These are phyloP conservation scores for Acanthoscelides obtectus DNA, from an alignment of 2,888 invertebrate genomes.

Conservation along the genomic window DNA sequence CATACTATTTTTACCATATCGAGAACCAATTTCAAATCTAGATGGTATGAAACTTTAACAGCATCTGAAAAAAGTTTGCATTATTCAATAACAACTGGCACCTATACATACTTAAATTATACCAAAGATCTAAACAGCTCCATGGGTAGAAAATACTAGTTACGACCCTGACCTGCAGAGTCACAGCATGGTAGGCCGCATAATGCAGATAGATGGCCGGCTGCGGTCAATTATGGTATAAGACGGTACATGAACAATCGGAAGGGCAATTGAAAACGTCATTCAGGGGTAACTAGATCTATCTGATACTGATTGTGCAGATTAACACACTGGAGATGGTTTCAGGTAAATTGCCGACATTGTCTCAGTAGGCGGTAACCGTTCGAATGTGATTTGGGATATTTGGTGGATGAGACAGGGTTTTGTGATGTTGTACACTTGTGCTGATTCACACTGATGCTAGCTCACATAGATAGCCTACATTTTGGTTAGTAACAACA, in stretches of 20 bases:
- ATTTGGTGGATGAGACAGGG: neutral
- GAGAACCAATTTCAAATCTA: too few relatives aligned
- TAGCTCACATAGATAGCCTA: too few relatives aligned
- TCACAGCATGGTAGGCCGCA: neutral
- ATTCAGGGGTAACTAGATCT: neutral
- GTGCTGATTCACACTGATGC: neutral
- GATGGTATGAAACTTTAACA: too few relatives aligned
- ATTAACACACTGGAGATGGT: neutral
- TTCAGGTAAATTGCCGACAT: neutral
- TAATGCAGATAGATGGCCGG: neutral
- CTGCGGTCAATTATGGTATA: neutral
- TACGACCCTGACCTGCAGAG: too few relatives aligned
- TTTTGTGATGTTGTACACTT: too few relatives aligned
- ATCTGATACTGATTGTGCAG: neutral
- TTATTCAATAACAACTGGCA: too few relatives aligned
- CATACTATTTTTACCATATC: too few relatives aligned
- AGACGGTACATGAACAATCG: neutral
- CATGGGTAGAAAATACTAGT: too few relatives aligned
- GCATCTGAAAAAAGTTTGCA: too few relatives aligned
- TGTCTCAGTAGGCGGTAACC: neutral
- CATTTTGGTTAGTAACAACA: too few relatives aligned
- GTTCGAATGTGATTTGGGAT: neutral
- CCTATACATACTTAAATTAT: too few relatives aligned
- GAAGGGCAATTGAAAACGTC: neutral
- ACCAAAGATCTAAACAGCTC: too few relatives aligned